Conservation (phyloP, 2,113 vertebrate species). For the Phyllostomus hastatus region DNA sequence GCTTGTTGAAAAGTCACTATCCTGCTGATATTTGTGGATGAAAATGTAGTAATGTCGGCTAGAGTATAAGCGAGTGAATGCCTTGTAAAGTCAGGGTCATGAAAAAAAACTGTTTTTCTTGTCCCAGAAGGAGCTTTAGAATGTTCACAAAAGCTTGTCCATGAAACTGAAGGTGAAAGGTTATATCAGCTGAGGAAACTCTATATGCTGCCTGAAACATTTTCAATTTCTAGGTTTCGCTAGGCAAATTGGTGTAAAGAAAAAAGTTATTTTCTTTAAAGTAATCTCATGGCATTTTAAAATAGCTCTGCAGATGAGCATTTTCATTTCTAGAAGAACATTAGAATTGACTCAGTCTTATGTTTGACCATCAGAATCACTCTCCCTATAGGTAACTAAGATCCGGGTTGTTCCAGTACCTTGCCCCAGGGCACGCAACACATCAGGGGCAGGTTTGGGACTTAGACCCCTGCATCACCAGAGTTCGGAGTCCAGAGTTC, state of each 20-base stretch:
- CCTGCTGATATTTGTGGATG: slow-evolving; percentile 61
- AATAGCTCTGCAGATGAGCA: not conserved
- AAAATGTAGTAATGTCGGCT: slow-evolving; percentile 63
- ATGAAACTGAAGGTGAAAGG: not conserved
- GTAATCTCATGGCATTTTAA: not conserved
- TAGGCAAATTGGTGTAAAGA: not conserved
- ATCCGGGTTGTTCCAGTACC: not conserved
- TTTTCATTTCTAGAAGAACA: not conserved
- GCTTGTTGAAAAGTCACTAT: slow-evolving; percentile 72
- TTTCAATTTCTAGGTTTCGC: not conserved
- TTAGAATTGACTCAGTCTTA: not conserved
- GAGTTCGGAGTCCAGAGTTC: not conserved
- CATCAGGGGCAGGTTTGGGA: not conserved
- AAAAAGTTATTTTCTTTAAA: not conserved
- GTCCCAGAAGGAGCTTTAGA: slow-evolving; percentile 18
- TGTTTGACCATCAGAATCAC: not conserved
- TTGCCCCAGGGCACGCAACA: not conserved
- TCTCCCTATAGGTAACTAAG: not conserved
- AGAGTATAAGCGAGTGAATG: slow-evolving; percentile 53
- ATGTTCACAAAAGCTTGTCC: not conserved
- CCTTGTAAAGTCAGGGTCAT: slow-evolving; percentile 52
- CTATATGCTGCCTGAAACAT: not conserved
- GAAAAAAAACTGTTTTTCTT: slow-evolving; percentile 56
- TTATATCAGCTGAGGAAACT: not conserved
- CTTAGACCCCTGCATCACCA: not conserved